Evolutionary conservation across 2,113 vertebrate species (phyloP), one percentile per base, ranked within the genome.

Genomic region (Myotis lucifugus): DNA sequence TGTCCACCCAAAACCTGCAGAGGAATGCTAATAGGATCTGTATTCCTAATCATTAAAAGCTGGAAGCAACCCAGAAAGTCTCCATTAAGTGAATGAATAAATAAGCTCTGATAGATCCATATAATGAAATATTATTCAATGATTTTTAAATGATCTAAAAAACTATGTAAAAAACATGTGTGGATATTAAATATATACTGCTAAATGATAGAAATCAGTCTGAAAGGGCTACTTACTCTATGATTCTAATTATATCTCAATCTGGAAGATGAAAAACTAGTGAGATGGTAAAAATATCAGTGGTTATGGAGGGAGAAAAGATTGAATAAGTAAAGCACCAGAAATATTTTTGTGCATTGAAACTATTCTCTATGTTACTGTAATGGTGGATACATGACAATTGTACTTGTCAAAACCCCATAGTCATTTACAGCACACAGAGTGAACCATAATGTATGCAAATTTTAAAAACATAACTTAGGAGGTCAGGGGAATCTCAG

Each of bases 391-490:
- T 66, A 59, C 25, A 85, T 59, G 67, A 48, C 18, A 29, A 32
- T 48, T 72, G 34, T 66, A 81, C 72, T 76, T 88, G 11, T 66
- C 29, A 74, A 95, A 78, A 82, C 46, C n/a, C 34, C 72, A 23
- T 2, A 79, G 46, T 10, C 40, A 25, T 81, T 86, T 83, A 34
- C 12, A 90, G 66, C 27, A 79, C 21, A 77, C 40, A 89, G 17
- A 76, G 2, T 77, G 54, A 88, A 91, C 3, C 5, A 32, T 52
- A 86, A 67, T 18, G 37, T 19, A 92, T 8, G 15, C 40, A 94
- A 48, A 52, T n/a, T 70, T 76, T 76, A 52, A 88, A 81, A 85
- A 72, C 12, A 32, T 48, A 85, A 94, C 88, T 88, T 84, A 84
- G 77, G 72, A 95, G n/a, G 18, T 74, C 4, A 66, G 7, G 13